Evolutionary conservation across 1,140 invertebrate genomes (phyloP).

Genomic region (Tetragonula clypearis): DNA sequence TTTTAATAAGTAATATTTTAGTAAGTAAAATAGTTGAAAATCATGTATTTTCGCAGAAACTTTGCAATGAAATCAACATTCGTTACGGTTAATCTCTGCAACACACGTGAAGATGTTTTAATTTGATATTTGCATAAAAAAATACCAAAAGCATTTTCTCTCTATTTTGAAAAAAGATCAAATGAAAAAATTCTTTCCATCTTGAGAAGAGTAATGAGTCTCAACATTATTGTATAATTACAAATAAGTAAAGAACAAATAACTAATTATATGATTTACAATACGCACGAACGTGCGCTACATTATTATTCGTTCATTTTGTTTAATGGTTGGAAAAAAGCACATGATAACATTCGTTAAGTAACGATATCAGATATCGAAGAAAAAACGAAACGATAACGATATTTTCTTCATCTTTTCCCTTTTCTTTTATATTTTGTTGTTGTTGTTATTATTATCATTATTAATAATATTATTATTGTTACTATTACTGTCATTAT

Average conservation of each 20-base stretch:
- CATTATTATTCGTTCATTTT: background rate
- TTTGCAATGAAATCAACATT: background rate
- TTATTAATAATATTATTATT: background rate
- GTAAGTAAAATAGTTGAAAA: background rate
- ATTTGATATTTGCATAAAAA: background rate
- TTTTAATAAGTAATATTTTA: background rate
- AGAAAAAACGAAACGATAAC: background rate
- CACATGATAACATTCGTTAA: background rate
- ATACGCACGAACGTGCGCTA: background rate
- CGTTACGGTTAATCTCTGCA: background rate
- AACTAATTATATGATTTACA: background rate
- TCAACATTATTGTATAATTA: background rate
- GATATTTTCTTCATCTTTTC: background rate
- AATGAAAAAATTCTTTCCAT: background rate
- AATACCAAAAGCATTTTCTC: too few relatives aligned
- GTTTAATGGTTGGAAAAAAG: background rate
- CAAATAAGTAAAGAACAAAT: background rate
- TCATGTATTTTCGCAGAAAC: background rate
- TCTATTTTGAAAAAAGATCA: conserved; percentile 14
- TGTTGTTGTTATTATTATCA: background rate
- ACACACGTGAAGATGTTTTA: background rate
- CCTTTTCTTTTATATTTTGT: background rate
- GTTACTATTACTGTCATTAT: background rate
- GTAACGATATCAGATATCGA: background rate
- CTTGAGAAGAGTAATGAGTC: background rate